Percentiles rank a stretch among this genome's conserved stretches.
phyloP scores from a whole-genome alignment of 2,797 vertebrate species.

The Falco columbarius region DNA sequence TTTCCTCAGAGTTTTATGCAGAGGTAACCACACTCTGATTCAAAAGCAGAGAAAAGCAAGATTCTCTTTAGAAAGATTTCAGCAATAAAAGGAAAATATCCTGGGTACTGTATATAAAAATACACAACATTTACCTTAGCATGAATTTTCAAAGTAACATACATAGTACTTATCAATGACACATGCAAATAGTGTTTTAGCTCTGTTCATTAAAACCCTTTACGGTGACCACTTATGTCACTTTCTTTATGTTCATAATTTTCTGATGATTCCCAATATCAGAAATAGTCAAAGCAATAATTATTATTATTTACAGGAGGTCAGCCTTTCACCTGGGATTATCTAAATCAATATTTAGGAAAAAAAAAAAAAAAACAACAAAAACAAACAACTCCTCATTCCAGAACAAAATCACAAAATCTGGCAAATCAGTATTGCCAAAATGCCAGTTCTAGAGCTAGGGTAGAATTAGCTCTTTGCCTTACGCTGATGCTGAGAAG shows the following conservation, averaged over 20 bases:
- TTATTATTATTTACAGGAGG: neutral
- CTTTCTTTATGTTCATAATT: neutral
- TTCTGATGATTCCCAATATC: neutral
- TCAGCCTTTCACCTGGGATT: neutral
- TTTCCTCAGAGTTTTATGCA: neutral
- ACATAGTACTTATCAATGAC: neutral
- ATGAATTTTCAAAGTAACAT: neutral
- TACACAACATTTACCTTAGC: neutral
- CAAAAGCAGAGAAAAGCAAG: neutral
- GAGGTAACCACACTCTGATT: neutral
- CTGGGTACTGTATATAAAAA: neutral
- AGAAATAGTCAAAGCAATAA: neutral
- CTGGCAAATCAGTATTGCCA: neutral
- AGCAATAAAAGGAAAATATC: neutral
- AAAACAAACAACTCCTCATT: neutral
- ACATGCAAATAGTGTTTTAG: neutral
- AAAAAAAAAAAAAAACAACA: neutral
- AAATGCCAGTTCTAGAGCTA: neutral
- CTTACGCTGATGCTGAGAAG: neutral
- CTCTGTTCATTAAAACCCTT: neutral
- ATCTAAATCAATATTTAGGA: neutral
- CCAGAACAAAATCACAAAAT: neutral
- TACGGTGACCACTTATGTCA: neutral
- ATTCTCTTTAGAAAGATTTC: neutral
- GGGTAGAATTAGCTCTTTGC: neutral